Base-by-base conservation (phyloP, 2,797 vertebrate genomes). In the Enteromius paludinosus region DNA sequence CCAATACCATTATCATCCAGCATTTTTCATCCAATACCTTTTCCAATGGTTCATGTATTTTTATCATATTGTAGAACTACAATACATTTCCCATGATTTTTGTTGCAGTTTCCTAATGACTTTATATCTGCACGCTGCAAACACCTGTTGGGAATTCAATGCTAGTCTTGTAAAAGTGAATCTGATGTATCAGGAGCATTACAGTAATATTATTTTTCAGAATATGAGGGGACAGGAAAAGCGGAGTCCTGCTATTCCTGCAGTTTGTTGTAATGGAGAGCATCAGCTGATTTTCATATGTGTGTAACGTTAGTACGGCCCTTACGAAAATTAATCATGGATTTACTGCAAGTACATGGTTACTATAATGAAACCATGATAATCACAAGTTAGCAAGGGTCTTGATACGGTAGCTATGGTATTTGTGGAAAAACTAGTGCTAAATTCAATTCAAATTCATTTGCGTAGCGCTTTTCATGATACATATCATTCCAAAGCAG, bases 21-120 rank as follows among this genome's bases (percentile, higher is more conserved):
- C n/a, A n/a, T n/a, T n/a, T 80, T 80, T 62, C 14, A 43, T 76
- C 54, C 35, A 43, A 61, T 28, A 61, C 54, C n/a, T 17, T 73
- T 73, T 56, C 12, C 1, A 59, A 43, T 28, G n/a, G 23, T 28
- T 43, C 38, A 20, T 62, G 56, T 28, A 28, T 76, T 62, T 61
- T 45, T 59, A 74, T 74, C 33, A 74, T n/a, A 23, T 30, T 30
- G 6, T 8, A 54, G 35, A 12, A 23, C 20, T 56, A 18, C 78
- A 70, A 6, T 72, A 20, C 68, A 45, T 62, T 62, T 76, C 56
- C 73, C 56, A 61, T 20, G 35, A 45, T 52, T 66, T 65, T 23
- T 43, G 6, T 41, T 69, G n/a, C n/a, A 28, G 64, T 38, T 79
- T 6, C n/a, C 49, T 79, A 45, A 70, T 45, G 18, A 3, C 14